Evolutionary conservation across 2,113 vertebrate species (phyloP).

Genomic region (Conger conger): DNA sequence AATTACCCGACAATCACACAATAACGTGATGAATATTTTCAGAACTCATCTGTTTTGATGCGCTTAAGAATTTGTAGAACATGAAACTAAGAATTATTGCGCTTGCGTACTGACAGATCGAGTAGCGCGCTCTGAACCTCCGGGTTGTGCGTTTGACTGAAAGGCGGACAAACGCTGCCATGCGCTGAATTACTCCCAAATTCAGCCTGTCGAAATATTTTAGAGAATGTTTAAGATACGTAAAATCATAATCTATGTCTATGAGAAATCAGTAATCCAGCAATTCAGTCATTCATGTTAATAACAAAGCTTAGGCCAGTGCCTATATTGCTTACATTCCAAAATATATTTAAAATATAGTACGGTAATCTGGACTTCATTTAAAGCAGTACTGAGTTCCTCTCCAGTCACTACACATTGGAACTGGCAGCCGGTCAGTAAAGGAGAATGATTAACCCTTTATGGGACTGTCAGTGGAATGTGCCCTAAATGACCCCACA

Average conservation of each 20-base stretch:
- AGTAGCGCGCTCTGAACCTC: neutral
- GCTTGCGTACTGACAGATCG: neutral
- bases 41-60: neutral
- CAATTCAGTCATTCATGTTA: neutral
- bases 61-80: neutral
- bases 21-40: neutral
- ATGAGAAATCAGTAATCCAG: neutral
- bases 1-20: neutral
- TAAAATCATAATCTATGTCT: neutral
- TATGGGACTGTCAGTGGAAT: conserved; percentile 12
- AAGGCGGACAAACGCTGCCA: neutral
- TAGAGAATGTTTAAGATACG: neutral
- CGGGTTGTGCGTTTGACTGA: neutral
- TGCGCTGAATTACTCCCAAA: neutral
- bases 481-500: conserved; percentile 4
- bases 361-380: neutral
- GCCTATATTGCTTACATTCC: neutral
- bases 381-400: neutral
- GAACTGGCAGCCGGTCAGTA: neutral
- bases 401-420: neutral
- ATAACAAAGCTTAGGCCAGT: neutral
- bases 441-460: conserved; percentile 29
- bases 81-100: neutral
- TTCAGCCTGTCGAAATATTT: neutral
- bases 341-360: neutral